A percentile compares a stretch with the other conserved stretches of the same genome.
Conservation (phyloP, 2,113 vertebrate genomes). For the Trochalopteron elliotii region DNA sequence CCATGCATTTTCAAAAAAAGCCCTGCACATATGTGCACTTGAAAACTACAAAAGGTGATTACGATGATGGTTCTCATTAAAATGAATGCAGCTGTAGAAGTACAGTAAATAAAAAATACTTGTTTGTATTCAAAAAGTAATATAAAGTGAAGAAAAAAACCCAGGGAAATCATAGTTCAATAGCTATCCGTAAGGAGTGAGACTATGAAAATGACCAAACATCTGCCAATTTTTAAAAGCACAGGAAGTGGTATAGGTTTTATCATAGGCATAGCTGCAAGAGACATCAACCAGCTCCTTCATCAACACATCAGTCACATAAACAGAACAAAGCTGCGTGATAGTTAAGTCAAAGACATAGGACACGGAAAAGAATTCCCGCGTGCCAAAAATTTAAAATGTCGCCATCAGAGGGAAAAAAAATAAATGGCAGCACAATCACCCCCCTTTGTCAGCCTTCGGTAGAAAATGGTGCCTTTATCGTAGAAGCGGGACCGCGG, state of each 20-base stretch:
- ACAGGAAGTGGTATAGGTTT: accelerated
- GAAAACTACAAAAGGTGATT: too few species aligned
- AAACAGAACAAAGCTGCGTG: accelerated
- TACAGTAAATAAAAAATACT: accelerated
- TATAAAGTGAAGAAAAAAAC: not conserved
- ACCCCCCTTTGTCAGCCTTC: accelerated
- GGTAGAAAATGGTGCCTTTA: not conserved
- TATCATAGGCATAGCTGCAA: not conserved
- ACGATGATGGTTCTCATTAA: not conserved
- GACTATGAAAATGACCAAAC: not conserved
- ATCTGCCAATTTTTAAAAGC: not conserved
- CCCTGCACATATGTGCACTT: accelerated
- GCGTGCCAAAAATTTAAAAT: not conserved
- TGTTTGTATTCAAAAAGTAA: accelerated
- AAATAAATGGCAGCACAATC: not conserved
- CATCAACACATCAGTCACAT: too few species aligned
- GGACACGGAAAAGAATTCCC: accelerated
- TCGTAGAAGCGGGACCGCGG: not conserved
- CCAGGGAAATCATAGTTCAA: accelerated
- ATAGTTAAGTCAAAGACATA: too few species aligned
- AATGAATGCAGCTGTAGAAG: accelerated
- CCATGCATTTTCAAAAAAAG: accelerated
- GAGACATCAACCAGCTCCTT: not conserved
- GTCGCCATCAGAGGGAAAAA: accelerated
- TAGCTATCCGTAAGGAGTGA: not conserved